Base-by-base conservation (phyloP, 2,888 invertebrate species). In the Unio pictorum region DNA sequence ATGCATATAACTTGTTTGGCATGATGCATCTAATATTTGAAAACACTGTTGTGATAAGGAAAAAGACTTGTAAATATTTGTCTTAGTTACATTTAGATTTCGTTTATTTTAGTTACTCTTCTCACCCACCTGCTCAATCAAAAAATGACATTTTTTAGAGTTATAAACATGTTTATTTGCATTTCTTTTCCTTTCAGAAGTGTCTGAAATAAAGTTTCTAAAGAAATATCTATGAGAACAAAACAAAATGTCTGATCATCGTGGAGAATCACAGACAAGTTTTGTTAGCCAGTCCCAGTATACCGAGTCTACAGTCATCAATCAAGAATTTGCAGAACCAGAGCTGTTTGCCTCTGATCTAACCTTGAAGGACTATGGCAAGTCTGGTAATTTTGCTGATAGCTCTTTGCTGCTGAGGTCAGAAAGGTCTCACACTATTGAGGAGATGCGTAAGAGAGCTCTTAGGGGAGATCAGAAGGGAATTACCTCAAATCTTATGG, bases 231-330 rank as follows among this genome's bases (percentile, higher is more conserved):
- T 15, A 45, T 45, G 45, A 66, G 55, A 56, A 26, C 20, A 63
- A 60, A 55, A 54, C 65, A 79, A 45, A 4, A 81, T 80, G 80
- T 76, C 81, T 23, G 78, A 77, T 30, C 66, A 69, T 20, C 67
- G 83, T 56, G 83, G 79, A 15, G 81, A 81, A 63, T 84, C 84
- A 2, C 72, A 79, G 64, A 75, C 78, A 11, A 84, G 84, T 68
- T 78, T 73, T 73, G 70, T 71, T 56, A 82, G 79, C 61, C 76
- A 77, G 73, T 80, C 80, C 61, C 84, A 83, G 69, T 83, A 81
- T 69, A 83, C 83, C n/a, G 84, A 83, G 64, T 85, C 85, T 5
- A 81, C 84, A 34, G 82, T 85, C 30, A 69, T 86, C 34, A 83
- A 83, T 61, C 80, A 82, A 56, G 82, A 84, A 58, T 74, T 83